Conservation (phyloP, 2,797 vertebrate genomes). For the Melanotaenia maccullochi region DNA sequence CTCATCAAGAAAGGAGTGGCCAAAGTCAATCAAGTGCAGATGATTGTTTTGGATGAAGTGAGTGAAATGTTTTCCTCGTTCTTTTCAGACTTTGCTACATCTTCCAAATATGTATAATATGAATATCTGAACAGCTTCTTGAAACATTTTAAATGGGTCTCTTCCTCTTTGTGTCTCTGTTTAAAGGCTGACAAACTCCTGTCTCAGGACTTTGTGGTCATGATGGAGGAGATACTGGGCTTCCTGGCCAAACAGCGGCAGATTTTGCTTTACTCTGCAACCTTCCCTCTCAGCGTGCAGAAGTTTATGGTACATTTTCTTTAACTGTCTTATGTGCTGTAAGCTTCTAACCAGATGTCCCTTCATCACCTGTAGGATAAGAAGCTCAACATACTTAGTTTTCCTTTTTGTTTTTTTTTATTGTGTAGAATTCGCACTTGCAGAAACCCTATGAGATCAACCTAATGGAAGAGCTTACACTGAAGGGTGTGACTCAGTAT, state of each 20-base stretch:
- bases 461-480: slow-evolving; percentile 98
- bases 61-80: slow-evolving; percentile 51
- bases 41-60: slow-evolving; percentile 99
- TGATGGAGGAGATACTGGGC: slow-evolving; percentile 99
- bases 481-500: slow-evolving; percentile 99
- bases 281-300: slow-evolving; percentile 98
- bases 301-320: slow-evolving; percentile 93
- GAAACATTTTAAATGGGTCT: background rate
- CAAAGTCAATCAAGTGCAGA: slow-evolving; percentile 97
- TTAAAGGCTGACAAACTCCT: slow-evolving; percentile 96
- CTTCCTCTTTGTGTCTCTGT: background rate
- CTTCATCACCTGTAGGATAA: background rate
- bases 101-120: background rate
- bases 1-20: slow-evolving; percentile 99
- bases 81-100: background rate
- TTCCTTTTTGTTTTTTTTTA: background rate
- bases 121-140: background rate
- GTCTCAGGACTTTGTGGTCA: slow-evolving; percentile 98
- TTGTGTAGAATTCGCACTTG: slow-evolving; percentile 90
- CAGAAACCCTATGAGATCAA: slow-evolving; percentile 99
- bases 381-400: background rate
- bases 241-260: slow-evolving; percentile 97
- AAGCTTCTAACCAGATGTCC: background rate
- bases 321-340: background rate
- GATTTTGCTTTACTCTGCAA: slow-evolving; percentile 98